Evolutionary conservation across 2,797 vertebrate species (phyloP).

Genomic region (Gallinago solitaria): DNA sequence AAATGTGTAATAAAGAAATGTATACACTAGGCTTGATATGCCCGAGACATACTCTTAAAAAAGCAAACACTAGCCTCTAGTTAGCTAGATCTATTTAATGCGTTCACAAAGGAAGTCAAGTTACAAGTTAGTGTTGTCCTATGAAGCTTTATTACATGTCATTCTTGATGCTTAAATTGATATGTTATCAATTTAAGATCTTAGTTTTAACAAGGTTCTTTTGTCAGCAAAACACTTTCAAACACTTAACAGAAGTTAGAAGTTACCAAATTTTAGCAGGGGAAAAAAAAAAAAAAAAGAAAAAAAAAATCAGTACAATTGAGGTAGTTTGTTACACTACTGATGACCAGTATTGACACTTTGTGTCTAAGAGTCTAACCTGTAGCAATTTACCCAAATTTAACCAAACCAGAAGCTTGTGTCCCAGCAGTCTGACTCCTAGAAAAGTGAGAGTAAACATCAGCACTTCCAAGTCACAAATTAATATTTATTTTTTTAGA

Average conservation of each 20-base stretch:
- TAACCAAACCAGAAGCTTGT: neutral
- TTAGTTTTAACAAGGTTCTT: neutral
- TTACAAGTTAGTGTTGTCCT: neutral
- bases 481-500: neutral
- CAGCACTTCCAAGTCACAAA: neutral
- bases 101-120: neutral
- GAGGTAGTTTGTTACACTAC: accelerated
- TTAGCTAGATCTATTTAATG: neutral
- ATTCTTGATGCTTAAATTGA: neutral
- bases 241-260: neutral
- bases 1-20: neutral
- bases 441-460: neutral
- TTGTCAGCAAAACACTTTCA: neutral
- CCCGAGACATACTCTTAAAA: neutral
- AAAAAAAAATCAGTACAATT: neutral
- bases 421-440: neutral
- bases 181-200: neutral
- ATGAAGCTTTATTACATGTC: neutral
- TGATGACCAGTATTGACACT: neutral
- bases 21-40: neutral
- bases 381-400: neutral
- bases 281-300: too few relatives aligned
- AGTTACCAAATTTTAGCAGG: neutral
- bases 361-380: neutral
- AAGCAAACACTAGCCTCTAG: too few relatives aligned